Percentiles rank a stretch among this genome's conserved stretches.
Evolutionary conservation across 2,797 vertebrate genomes (phyloP).

Genomic region (Sarcophilus harrisii): DNA sequence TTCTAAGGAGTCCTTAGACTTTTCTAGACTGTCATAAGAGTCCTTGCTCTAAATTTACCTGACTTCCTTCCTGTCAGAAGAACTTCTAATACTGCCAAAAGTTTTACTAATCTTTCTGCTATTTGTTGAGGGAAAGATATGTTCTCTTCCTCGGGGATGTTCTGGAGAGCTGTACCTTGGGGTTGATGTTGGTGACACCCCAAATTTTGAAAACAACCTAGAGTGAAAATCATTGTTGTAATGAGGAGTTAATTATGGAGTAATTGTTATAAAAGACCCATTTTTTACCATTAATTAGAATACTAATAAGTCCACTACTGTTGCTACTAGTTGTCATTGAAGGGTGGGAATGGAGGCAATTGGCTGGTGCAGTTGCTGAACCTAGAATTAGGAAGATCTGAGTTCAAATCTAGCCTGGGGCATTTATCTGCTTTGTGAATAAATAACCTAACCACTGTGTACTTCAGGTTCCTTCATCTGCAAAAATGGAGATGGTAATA

Average conservation of each 20-base stretch:
- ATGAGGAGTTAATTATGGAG: background rate
- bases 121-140: background rate
- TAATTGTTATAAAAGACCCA: background rate
- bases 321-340: background rate
- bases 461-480: background rate
- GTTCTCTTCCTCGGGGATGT: background rate
- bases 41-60: background rate
- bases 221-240: background rate
- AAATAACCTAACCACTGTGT: background rate
- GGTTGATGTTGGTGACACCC: background rate
- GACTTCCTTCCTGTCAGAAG: background rate
- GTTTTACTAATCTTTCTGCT: background rate
- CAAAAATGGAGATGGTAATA: background rate
- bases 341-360: background rate
- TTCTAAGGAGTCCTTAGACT: background rate
- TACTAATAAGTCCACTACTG: background rate
- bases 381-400: background rate
- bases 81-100: background rate
- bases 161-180: background rate
- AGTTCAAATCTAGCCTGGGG: background rate
- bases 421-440: background rate
- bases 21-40: background rate
- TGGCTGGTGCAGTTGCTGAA: background rate
- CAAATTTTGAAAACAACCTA: background rate
- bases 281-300: background rate